Evolutionary conservation across 2,888 invertebrate genomes (phyloP).

Genomic region (Sinelater perroti): DNA sequence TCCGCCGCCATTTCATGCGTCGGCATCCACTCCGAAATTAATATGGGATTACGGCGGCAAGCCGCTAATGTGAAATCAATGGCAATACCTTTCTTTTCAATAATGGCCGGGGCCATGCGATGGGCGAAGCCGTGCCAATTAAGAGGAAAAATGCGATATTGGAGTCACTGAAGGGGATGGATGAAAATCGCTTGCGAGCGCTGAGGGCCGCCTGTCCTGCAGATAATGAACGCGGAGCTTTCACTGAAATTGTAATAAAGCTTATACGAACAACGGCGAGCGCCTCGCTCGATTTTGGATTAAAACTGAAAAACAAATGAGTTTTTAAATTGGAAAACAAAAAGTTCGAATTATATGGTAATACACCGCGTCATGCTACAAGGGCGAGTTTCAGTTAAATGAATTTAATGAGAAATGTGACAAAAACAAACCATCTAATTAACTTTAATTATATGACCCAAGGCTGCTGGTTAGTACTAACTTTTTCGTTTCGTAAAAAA

Average conservation of each 20-base stretch:
- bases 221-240: no score
- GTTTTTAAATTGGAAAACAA: slow-evolving; percentile 8
- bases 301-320: slow-evolving; percentile 2
- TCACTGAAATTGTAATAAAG: background rate
- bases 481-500: no score
- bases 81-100: slow-evolving; percentile 30
- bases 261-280: background rate
- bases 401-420: no score
- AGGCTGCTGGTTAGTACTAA: no score
- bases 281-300: background rate
- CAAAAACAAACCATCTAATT: no score
- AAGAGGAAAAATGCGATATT: slow-evolving; percentile 27
- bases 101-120: slow-evolving; percentile 19
- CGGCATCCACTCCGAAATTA: slow-evolving; percentile 16
- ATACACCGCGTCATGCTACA: no score
- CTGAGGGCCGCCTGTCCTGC: no score
- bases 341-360: no score
- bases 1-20: slow-evolving; percentile 5
- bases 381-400: no score
- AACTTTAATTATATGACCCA: no score
- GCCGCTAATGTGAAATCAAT: slow-evolving; percentile 32
- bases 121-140: slow-evolving; percentile 21
- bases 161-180: slow-evolving; percentile 11
- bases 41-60: slow-evolving; percentile 13
- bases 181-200: no score